phyloP scores from a whole-genome alignment of 1,140 invertebrate genomes.

The Micrasema minimum region DNA sequence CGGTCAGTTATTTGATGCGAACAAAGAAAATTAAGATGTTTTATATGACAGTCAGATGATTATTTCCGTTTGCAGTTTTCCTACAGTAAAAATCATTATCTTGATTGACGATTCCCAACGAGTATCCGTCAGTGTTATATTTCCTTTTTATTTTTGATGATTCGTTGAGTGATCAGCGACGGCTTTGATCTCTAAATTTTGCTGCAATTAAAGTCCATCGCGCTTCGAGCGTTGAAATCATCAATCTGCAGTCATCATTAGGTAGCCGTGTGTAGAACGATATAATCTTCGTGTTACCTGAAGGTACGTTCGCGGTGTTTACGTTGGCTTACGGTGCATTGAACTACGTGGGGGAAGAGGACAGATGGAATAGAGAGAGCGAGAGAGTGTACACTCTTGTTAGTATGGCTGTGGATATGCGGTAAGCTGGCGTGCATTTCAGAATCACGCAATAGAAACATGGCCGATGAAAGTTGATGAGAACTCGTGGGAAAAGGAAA shows the following conservation, averaged over 20 bases:
- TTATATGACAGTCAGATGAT: no score
- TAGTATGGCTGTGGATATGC: conserved; percentile 23
- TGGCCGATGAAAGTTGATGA: conserved; percentile 39
- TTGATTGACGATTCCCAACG: no score
- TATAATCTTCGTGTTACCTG: conserved; percentile 8
- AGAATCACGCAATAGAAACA: conserved; percentile 36
- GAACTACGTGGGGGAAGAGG: conserved; percentile 30
- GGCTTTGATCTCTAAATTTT: conserved; percentile 2
- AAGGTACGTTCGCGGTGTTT: conserved; percentile 1
- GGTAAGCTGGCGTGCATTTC: conserved; percentile 34
- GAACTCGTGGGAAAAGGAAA: conserved; percentile 43
- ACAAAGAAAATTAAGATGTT: no score
- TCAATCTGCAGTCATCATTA: conserved; percentile 4
- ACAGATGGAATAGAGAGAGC: conserved; percentile 24
- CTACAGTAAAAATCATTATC: no score
- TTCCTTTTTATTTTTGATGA: no score
- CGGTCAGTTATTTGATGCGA: no score
- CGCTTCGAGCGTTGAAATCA: conserved; percentile 7
- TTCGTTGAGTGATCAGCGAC: background rate
- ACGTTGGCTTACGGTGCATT: conserved; percentile 40
- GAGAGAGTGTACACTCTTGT: conserved; percentile 1
- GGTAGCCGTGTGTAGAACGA: conserved; percentile 1
- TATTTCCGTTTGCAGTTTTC: no score
- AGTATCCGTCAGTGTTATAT: no score
- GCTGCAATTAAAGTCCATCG: conserved; percentile 1